phyloP scores from a whole-genome alignment of 2,888 invertebrate species.

The Eurytoma californica region DNA sequence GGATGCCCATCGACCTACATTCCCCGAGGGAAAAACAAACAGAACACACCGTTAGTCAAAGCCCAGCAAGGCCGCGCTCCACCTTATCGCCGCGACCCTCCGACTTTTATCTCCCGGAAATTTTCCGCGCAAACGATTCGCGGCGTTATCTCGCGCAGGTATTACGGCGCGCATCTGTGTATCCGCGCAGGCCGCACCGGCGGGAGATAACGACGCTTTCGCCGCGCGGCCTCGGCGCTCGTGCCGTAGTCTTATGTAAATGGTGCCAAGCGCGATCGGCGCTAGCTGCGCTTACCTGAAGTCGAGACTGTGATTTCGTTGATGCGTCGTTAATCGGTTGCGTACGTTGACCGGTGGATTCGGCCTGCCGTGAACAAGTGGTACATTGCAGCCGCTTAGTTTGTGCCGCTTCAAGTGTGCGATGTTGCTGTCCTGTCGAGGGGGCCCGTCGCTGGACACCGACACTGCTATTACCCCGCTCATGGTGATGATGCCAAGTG shows the following conservation, averaged over 20 bases:
- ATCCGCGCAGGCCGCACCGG: too few species aligned
- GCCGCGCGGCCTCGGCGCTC: background rate
- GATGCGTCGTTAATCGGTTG: constrained; percentile 82
- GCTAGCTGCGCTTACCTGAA: constrained; percentile 81
- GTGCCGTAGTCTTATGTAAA: background rate
- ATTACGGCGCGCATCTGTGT: too few species aligned
- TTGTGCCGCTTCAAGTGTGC: constrained; percentile 74
- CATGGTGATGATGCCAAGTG: constrained; percentile 71
- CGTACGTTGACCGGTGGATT: constrained; percentile 75
- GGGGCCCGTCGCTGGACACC: constrained; percentile 73
- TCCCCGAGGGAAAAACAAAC: background rate
- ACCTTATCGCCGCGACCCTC: background rate
- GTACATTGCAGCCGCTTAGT: constrained; percentile 75
- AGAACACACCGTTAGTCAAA: background rate
- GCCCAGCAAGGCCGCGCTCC: background rate
- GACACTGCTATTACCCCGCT: constrained; percentile 73
- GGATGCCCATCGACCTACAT: constrained; percentile 81
- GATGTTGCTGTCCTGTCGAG: constrained; percentile 61
- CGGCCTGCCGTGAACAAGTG: constrained; percentile 79
- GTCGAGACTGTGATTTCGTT: constrained; percentile 92
- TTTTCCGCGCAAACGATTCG: constrained; percentile 15
- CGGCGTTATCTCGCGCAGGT: background rate
- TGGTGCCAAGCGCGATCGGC: background rate
- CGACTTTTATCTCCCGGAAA: background rate
- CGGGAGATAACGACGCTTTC: background rate